A percentile compares a stretch with the other conserved stretches of the same genome.
These are phyloP conservation scores for Oryzias curvinotus DNA, from an alignment of 2,113 vertebrate genomes.

Conservation along the genomic window DNA sequence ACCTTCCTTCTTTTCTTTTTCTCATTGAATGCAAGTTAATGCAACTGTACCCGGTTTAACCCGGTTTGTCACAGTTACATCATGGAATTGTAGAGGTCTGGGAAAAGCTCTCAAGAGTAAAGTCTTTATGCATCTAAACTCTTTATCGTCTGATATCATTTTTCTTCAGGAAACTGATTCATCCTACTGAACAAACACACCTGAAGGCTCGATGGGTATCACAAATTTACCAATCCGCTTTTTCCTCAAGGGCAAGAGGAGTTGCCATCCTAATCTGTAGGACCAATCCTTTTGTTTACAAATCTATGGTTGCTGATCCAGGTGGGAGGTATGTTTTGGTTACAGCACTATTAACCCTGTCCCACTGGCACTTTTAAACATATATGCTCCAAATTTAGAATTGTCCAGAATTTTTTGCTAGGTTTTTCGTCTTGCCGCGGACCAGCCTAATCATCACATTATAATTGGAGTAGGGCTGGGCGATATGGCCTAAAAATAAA, in stretches of 20 bases:
- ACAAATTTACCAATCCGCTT: background rate
- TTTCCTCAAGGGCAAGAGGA: slow-evolving; percentile 4
- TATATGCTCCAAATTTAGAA: background rate
- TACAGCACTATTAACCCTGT: background rate
- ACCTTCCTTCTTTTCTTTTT: too few species aligned
- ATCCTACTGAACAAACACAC: too few species aligned
- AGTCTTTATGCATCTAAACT: background rate
- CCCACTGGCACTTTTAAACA: background rate
- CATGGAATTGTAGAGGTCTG: background rate
- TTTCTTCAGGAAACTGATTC: background rate
- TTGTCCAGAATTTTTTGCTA: background rate
- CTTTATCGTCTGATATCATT: background rate
- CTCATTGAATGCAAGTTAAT: too few species aligned
- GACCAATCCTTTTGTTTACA: too few species aligned
- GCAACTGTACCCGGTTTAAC: too few species aligned
- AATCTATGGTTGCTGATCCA: background rate
- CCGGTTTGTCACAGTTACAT: too few species aligned
- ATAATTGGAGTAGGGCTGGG: too few species aligned
- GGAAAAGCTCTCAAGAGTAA: background rate
- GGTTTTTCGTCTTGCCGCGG: background rate
- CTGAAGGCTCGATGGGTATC: too few species aligned
- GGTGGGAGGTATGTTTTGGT: background rate
- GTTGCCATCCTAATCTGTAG: background rate
- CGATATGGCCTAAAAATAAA: too few species aligned
- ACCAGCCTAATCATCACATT: too few species aligned